phyloP scores from a whole-genome alignment of 1,140 invertebrate species.

The Zaprionus ghesquierei region DNA sequence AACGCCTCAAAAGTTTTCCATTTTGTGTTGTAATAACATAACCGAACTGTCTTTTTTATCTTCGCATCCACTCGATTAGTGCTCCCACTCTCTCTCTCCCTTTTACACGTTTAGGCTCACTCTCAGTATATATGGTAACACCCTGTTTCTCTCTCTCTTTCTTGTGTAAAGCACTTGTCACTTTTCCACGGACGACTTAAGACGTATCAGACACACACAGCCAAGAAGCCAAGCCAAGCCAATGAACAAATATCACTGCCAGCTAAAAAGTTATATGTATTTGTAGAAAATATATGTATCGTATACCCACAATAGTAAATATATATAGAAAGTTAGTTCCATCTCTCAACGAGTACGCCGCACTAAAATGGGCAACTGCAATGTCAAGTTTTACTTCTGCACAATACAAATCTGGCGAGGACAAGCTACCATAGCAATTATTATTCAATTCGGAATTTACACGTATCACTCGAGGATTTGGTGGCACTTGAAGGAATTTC shows the following conservation, averaged over 20 bases:
- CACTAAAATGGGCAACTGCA: slow-evolving; percentile 11
- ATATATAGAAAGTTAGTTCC: slow-evolving; percentile 7
- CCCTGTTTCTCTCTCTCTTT: slow-evolving; percentile 7
- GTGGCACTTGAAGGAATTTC: neutral
- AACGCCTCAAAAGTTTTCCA: slow-evolving; percentile 37
- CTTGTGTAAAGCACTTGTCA: neutral
- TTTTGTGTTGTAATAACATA: neutral
- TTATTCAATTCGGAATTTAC: slow-evolving; percentile 2
- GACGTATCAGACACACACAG: slow-evolving; percentile 42
- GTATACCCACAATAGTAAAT: slow-evolving; percentile 5
- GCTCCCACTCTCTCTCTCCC: neutral
- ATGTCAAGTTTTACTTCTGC: slow-evolving; percentile 13
- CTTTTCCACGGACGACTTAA: slow-evolving; percentile 29
- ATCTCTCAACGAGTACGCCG: neutral
- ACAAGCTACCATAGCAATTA: neutral
- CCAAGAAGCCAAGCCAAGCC: slow-evolving; percentile 59
- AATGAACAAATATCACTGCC: slow-evolving; percentile 62
- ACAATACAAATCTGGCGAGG: neutral
- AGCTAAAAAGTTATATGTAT: slow-evolving; percentile 40
- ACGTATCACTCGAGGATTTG: slow-evolving; percentile 9
- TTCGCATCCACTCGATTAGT: neutral
- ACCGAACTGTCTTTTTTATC: neutral
- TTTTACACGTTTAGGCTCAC: neutral
- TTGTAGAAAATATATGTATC: slow-evolving; percentile 12
- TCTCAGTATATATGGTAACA: neutral